Evolutionary conservation across 2,113 vertebrate species (phyloP).

Genomic region (Genyomyrus donnyi): DNA sequence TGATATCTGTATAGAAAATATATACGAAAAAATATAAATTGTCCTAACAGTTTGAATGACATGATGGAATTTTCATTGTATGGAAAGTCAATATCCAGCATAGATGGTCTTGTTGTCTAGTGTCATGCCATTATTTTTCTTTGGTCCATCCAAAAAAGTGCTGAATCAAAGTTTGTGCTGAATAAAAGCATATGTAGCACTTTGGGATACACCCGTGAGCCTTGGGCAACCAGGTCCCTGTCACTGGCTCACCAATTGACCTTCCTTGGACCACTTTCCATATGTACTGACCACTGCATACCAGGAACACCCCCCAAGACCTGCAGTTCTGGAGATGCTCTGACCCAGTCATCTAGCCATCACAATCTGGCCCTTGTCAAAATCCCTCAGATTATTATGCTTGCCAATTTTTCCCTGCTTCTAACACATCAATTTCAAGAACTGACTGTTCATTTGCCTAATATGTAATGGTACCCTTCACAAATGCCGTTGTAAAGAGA

Average conservation of each 20-base stretch:
- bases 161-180: too few relatives aligned
- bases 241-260: background rate
- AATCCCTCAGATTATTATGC: background rate
- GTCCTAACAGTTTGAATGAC: background rate
- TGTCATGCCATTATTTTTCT: background rate
- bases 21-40: background rate
- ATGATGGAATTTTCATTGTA: background rate
- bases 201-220: background rate
- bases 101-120: background rate
- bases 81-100: background rate
- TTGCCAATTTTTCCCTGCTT: background rate
- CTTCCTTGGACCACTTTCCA: background rate
- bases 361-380: background rate
- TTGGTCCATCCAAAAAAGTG: background rate
- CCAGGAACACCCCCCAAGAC: background rate
- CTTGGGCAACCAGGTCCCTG: background rate
- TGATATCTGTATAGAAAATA: background rate
- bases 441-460: background rate
- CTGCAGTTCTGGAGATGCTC: background rate
- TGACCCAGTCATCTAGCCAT: background rate
- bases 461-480: background rate
- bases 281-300: background rate
- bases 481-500: background rate
- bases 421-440: background rate
- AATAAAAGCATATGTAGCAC: too few relatives aligned